Percentiles rank a stretch among this genome's conserved stretches.
phyloP scores from a whole-genome alignment of 2,888 invertebrate genomes.

The Rhorus exstirpatorius region DNA sequence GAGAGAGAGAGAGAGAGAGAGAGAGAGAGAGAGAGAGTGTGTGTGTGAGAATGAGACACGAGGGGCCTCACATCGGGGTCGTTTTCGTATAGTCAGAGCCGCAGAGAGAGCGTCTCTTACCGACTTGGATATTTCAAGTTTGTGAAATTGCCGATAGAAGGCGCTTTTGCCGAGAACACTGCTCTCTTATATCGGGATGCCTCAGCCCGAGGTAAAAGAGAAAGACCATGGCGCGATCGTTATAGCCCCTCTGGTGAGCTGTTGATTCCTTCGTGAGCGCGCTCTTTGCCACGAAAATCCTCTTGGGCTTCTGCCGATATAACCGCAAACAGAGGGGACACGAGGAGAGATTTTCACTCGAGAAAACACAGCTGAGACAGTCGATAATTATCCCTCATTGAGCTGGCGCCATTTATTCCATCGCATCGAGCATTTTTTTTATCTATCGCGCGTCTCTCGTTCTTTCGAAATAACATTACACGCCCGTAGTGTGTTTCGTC shows the following conservation, averaged over 20 bases:
- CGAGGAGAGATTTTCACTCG: slow-evolving; percentile 19
- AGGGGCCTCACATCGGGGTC: slow-evolving; percentile 30
- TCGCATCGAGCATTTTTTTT: slow-evolving; percentile 6
- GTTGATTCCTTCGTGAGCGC: slow-evolving; percentile 24
- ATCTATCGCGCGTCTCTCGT: background rate
- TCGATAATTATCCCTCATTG: slow-evolving; percentile 59
- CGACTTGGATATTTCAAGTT: slow-evolving; percentile 61
- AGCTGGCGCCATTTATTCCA: slow-evolving; percentile 18
- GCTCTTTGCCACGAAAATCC: slow-evolving; percentile 8
- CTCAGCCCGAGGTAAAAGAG: slow-evolving; percentile 41
- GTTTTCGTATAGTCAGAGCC: slow-evolving; percentile 44
- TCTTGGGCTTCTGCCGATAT: slow-evolving; percentile 57
- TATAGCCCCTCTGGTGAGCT: too few species aligned
- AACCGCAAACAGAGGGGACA: slow-evolving; percentile 32
- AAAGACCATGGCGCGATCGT: slow-evolving; percentile 4
- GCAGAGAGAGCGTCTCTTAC: slow-evolving; percentile 57
- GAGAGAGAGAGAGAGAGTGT: slow-evolving; percentile 36
- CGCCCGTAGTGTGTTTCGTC: background rate
- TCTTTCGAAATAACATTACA: background rate
- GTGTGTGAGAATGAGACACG: background rate
- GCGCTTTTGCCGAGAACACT: too few species aligned
- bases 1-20: too few species aligned
- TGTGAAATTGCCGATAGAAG: slow-evolving; percentile 25
- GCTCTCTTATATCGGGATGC: slow-evolving; percentile 23
- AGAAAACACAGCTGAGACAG: slow-evolving; percentile 15